Evolutionary conservation across 2,888 invertebrate species (phyloP).

Genomic region (Chrysolina oricalcia): DNA sequence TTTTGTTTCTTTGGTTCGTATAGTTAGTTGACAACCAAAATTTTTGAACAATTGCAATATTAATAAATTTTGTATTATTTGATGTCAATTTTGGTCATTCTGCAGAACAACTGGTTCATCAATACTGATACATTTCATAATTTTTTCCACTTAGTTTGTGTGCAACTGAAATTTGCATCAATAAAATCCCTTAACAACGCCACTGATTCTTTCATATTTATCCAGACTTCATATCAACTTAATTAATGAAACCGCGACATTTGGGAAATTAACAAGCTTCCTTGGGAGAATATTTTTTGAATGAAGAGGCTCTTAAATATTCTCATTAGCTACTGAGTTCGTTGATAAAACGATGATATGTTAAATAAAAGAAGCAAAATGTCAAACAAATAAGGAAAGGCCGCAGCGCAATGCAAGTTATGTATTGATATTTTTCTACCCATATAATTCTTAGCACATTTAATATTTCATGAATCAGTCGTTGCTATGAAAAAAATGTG

Average conservation of each 20-base stretch:
- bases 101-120: too few species aligned
- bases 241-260: constrained; percentile 41
- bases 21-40: too few species aligned
- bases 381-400: background rate
- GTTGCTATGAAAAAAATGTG: too few species aligned
- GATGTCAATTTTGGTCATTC: too few species aligned
- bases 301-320: constrained; percentile 46
- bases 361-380: background rate
- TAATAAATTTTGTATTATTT: too few species aligned
- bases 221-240: constrained; percentile 5
- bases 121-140: background rate
- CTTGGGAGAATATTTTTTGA: constrained; percentile 44
- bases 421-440: too few species aligned
- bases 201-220: background rate
- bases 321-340: constrained; percentile 41
- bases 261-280: constrained; percentile 44
- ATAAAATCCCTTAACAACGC: background rate
- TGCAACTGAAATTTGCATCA: background rate
- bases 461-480: too few species aligned
- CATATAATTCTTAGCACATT: too few species aligned
- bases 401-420: background rate
- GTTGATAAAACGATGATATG: constrained; percentile 28
- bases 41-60: too few species aligned
- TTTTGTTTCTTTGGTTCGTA: too few species aligned
- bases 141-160: background rate